phyloP scores from a whole-genome alignment of 2,888 invertebrate genomes.

The Caenorhabditis sinica region DNA sequence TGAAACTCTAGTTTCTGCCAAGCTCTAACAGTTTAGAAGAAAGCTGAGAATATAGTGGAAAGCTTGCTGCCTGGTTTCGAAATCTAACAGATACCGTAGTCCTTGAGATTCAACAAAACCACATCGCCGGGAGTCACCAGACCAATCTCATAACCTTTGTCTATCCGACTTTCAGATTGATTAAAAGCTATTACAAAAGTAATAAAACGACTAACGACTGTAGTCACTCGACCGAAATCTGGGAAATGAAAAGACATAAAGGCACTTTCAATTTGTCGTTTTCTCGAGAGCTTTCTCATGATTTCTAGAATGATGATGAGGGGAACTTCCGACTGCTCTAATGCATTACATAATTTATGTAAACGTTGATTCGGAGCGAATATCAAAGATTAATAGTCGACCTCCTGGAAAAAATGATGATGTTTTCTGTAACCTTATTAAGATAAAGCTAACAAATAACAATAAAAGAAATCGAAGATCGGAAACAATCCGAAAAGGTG shows the following conservation, averaged over 20 bases:
- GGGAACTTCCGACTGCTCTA: slow-evolving; percentile 11
- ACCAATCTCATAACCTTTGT: not conserved
- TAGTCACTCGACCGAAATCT: not conserved
- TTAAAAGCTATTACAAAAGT: slow-evolving; percentile 16
- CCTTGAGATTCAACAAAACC: not conserved
- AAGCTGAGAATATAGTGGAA: too few relatives aligned
- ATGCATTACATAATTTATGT: slow-evolving; percentile 24
- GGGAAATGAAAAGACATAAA: not conserved
- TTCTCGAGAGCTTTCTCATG: not conserved
- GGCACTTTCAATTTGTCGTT: not conserved
- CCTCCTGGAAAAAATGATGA: not conserved
- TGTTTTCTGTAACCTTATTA: not conserved
- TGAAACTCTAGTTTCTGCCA: too few relatives aligned
- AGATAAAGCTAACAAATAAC: not conserved
- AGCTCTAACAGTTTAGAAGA: too few relatives aligned
- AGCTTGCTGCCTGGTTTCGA: too few relatives aligned
- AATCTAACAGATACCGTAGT: too few relatives aligned
- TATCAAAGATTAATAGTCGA: slow-evolving; percentile 27
- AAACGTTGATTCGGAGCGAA: slow-evolving; percentile 3
- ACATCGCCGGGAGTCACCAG: not conserved
- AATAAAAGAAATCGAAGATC: not conserved
- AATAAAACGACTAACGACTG: slow-evolving; percentile 3
- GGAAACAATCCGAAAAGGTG: slow-evolving; percentile 6
- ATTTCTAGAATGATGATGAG: slow-evolving; percentile 5
- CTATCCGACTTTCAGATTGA: not conserved